These are phyloP conservation scores for Triplophysa siluroides DNA, from an alignment of 2,113 vertebrate species.

Conservation along the genomic window DNA sequence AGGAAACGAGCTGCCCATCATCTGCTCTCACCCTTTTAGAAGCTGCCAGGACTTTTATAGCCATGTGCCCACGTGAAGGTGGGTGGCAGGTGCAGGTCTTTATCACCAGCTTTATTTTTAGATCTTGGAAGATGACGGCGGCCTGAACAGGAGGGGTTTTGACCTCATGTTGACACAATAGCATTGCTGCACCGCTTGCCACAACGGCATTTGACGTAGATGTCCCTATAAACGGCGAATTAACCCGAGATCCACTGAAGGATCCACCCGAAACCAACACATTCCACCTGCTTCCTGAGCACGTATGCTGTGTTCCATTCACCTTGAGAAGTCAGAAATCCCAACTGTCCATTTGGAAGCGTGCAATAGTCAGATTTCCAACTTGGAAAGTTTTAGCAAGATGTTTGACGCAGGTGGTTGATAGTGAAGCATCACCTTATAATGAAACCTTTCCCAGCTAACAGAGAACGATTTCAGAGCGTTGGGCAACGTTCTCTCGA, in stretches of 20 bases:
- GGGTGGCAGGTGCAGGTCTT: constrained; percentile 70
- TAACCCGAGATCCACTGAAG: constrained; percentile 49
- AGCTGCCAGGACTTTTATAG: constrained; percentile 69
- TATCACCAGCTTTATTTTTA: constrained; percentile 74
- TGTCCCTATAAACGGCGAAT: constrained; percentile 56
- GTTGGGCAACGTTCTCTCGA: too few relatives aligned
- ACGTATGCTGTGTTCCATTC: not conserved
- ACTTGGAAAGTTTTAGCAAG: too few relatives aligned
- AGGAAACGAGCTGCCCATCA: constrained; percentile 74
- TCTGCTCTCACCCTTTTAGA: constrained; percentile 73
- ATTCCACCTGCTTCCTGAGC: constrained; percentile 3
- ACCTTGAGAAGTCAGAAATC: not conserved
- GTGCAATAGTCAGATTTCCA: not conserved
- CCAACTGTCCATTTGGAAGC: not conserved
- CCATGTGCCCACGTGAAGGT: constrained; percentile 67
- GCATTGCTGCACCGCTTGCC: constrained; percentile 50
- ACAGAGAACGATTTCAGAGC: too few relatives aligned
- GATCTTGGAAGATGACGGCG: constrained; percentile 57
- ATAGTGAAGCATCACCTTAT: not conserved
- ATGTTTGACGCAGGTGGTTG: too few relatives aligned
- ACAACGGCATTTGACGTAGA: constrained; percentile 46
- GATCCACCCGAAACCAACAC: constrained; percentile 55
- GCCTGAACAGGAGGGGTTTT: constrained; percentile 58
- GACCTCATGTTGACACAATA: constrained; percentile 70
- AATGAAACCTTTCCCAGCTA: not conserved